phyloP scores from a whole-genome alignment of 2,888 invertebrate species.

The Apomyelois bistriatella region DNA sequence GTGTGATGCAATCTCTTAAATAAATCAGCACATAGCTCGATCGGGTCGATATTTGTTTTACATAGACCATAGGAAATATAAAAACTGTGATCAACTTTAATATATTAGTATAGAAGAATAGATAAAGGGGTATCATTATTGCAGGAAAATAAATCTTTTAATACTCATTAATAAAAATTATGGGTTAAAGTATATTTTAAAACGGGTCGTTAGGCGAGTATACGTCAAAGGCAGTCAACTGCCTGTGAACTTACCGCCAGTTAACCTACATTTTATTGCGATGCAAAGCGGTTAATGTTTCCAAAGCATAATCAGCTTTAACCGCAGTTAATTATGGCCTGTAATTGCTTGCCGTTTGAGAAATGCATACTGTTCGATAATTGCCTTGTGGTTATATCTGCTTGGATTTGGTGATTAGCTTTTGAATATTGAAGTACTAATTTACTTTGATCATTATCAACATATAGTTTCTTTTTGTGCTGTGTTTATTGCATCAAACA shows the following conservation, averaged over 20 bases:
- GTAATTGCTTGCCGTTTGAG: not conserved
- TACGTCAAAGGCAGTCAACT: not conserved
- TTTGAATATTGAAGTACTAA: too few relatives aligned
- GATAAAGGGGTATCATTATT: too few relatives aligned
- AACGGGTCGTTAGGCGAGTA: not conserved
- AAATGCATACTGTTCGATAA: not conserved
- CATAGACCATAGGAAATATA: too few relatives aligned
- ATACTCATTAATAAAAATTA: not conserved
- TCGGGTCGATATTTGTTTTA: too few relatives aligned
- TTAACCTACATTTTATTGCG: constrained; percentile 8
- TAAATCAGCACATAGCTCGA: too few relatives aligned
- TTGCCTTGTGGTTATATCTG: not conserved
- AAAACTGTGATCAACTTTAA: too few relatives aligned
- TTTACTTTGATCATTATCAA: too few relatives aligned
- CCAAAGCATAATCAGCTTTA: not conserved
- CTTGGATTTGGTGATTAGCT: not conserved
- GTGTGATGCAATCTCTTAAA: too few relatives aligned
- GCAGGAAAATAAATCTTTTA: too few relatives aligned
- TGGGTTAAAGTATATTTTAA: not conserved
- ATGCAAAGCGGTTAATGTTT: not conserved
- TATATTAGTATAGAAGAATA: too few relatives aligned
- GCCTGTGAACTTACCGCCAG: not conserved
- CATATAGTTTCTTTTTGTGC: too few relatives aligned
- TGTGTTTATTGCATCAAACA: too few relatives aligned
- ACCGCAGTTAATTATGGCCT: not conserved